phyloP scores from a whole-genome alignment of 2,113 vertebrate genomes.

The Catharus minimus region DNA sequence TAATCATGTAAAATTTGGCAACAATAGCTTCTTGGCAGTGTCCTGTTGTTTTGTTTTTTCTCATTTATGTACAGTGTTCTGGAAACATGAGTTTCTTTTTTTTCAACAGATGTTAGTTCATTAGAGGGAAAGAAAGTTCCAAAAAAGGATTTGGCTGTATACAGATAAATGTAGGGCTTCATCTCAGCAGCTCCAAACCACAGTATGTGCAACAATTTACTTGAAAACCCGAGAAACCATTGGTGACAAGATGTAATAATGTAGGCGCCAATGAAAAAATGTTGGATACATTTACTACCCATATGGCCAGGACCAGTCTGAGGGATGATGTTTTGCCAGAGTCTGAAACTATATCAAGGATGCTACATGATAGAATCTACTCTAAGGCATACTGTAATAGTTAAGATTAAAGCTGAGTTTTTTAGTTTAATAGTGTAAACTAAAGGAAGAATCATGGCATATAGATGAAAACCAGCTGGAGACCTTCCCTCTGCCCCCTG shows the following conservation, averaged over 20 bases:
- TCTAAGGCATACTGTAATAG: slow-evolving; percentile 72
- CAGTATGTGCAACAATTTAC: slow-evolving; percentile 72
- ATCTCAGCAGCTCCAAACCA: slow-evolving; percentile 69
- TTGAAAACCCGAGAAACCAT: slow-evolving; percentile 73
- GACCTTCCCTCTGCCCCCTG: background rate
- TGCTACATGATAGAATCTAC: slow-evolving; percentile 73
- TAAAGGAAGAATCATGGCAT: slow-evolving; percentile 76
- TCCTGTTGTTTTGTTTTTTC: slow-evolving; percentile 36
- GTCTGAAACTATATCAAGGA: slow-evolving; percentile 74
- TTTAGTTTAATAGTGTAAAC: slow-evolving; percentile 79
- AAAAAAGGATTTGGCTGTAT: slow-evolving; percentile 60
- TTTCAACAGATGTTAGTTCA: slow-evolving; percentile 64
- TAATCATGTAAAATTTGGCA: background rate
- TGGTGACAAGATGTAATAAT: slow-evolving; percentile 78
- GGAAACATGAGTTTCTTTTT: background rate
- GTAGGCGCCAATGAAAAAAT: slow-evolving; percentile 79
- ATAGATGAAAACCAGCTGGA: slow-evolving; percentile 78
- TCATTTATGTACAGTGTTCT: slow-evolving; percentile 42
- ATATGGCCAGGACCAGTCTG: slow-evolving; percentile 66
- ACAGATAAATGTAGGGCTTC: slow-evolving; percentile 61
- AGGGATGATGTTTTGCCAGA: slow-evolving; percentile 70
- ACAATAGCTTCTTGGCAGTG: background rate
- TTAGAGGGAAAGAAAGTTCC: slow-evolving; percentile 53
- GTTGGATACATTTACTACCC: slow-evolving; percentile 73
- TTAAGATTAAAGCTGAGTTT: slow-evolving; percentile 78